A percentile compares a stretch with the other conserved stretches of the same genome.
phyloP scores from a whole-genome alignment of 2,113 vertebrate species.

The Oxyruncus cristatus region DNA sequence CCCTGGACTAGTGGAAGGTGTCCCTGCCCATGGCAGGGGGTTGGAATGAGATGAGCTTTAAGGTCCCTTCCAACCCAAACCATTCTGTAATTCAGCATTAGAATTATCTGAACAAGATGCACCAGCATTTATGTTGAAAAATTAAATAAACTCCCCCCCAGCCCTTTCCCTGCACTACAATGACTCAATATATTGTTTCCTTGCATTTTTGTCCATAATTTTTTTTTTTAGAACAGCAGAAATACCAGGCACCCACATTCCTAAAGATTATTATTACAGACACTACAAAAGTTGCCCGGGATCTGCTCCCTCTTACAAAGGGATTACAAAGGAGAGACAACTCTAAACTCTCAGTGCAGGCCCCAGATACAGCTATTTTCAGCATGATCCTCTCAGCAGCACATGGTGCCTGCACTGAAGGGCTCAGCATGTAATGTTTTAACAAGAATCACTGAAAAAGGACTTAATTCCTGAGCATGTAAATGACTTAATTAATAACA shows the following conservation, averaged over 20 bases:
- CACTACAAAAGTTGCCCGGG: neutral
- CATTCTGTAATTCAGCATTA: neutral
- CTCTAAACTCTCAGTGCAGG: neutral
- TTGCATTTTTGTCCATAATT: neutral
- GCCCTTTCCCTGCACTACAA: neutral
- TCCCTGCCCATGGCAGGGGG: neutral
- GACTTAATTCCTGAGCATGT: neutral
- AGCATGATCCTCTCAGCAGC: neutral
- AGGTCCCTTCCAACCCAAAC: neutral
- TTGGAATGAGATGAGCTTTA: neutral
- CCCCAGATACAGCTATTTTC: neutral
- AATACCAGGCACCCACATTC: conserved; percentile 22
- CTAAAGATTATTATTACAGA: neutral
- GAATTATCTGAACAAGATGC: neutral
- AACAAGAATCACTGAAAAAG: neutral
- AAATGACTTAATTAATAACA: neutral
- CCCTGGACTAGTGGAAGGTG: rapidly evolving
- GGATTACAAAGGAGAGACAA: neutral
- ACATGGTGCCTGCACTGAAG: neutral
- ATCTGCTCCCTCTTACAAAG: neutral
- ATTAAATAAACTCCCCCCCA: neutral
- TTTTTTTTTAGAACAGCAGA: neutral
- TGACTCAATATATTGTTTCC: neutral
- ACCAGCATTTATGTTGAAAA: neutral
- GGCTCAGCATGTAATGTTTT: neutral